Percentiles rank a stretch among this genome's conserved stretches.
Conservation (phyloP, 1,140 invertebrate genomes). For the Trichonephila clavipes region DNA sequence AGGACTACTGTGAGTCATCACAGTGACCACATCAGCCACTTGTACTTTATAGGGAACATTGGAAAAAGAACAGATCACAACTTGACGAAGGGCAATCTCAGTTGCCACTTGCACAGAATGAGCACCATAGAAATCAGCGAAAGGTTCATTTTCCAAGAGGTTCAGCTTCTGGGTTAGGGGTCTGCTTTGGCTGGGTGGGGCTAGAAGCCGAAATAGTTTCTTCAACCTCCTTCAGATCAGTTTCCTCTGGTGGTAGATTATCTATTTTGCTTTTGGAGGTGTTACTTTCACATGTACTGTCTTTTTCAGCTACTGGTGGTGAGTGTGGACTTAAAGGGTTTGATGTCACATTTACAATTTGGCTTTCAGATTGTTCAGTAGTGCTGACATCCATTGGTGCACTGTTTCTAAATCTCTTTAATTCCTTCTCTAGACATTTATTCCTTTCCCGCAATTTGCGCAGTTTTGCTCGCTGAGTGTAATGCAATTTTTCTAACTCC, state of each 20-base stretch:
- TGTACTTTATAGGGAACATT: slow-evolving; percentile 70
- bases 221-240: not conserved
- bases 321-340: slow-evolving; percentile 18
- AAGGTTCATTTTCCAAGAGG: slow-evolving; percentile 64
- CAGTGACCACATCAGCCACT: slow-evolving; percentile 45
- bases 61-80: slow-evolving; percentile 74
- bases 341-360: slow-evolving; percentile 32
- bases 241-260: not conserved
- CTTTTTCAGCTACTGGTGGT: slow-evolving; percentile 21
- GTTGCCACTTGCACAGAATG: slow-evolving; percentile 59
- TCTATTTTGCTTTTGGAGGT: not conserved
- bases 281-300: slow-evolving; percentile 5
- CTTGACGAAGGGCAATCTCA: slow-evolving; percentile 46
- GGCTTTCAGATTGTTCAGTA: slow-evolving; percentile 66
- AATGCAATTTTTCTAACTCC: slow-evolving; percentile 71
- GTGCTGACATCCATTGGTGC: not conserved
- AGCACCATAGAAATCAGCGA: slow-evolving; percentile 74
- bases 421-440: slow-evolving; percentile 31
- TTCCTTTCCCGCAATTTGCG: slow-evolving; percentile 60
- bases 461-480: slow-evolving; percentile 64
- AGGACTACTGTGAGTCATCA: slow-evolving; percentile 10
- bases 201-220: slow-evolving; percentile 39
- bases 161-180: slow-evolving; percentile 56
- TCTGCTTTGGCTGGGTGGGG: slow-evolving; percentile 66
- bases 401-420: slow-evolving; percentile 40